Percentiles rank a stretch among this genome's conserved stretches.
These are phyloP conservation scores for Synergus gifuensis DNA, from an alignment of 2,888 invertebrate genomes.

Conservation along the genomic window DNA sequence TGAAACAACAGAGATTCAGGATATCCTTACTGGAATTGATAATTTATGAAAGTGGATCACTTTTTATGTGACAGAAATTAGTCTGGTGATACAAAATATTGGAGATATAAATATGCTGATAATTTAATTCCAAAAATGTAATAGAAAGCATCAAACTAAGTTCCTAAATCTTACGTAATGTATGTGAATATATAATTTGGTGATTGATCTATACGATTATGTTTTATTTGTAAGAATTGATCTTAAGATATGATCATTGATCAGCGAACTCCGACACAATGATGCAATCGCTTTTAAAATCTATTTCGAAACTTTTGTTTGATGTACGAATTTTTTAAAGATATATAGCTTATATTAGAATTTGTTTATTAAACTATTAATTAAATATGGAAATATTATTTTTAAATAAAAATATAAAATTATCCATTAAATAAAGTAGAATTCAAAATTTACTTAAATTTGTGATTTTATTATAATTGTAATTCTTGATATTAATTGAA, in stretches of 20 bases:
- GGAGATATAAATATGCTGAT: neutral
- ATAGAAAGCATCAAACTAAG: neutral
- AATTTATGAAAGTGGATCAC: too few relatives aligned
- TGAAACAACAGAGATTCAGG: neutral
- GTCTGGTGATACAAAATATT: neutral
- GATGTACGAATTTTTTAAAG: neutral
- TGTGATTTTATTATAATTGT: too few relatives aligned
- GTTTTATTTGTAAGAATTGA: neutral
- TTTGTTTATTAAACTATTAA: neutral
- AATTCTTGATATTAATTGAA: too few relatives aligned
- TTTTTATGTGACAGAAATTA: too few relatives aligned
- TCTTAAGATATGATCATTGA: conserved; percentile 8
- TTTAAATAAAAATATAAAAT: too few relatives aligned
- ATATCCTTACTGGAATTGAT: neutral
- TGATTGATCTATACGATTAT: neutral
- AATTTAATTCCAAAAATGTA: neutral
- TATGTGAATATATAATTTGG: neutral
- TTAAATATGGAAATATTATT: too few relatives aligned
- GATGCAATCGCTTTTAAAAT: neutral
- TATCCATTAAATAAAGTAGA: too few relatives aligned
- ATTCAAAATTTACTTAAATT: too few relatives aligned
- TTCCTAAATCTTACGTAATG: neutral
- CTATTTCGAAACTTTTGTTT: conserved; percentile 1
- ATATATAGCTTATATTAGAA: neutral
- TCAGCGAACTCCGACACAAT: neutral